Evolutionary conservation across 2,113 vertebrate species (phyloP).

Genomic region (Channa maculata): DNA sequence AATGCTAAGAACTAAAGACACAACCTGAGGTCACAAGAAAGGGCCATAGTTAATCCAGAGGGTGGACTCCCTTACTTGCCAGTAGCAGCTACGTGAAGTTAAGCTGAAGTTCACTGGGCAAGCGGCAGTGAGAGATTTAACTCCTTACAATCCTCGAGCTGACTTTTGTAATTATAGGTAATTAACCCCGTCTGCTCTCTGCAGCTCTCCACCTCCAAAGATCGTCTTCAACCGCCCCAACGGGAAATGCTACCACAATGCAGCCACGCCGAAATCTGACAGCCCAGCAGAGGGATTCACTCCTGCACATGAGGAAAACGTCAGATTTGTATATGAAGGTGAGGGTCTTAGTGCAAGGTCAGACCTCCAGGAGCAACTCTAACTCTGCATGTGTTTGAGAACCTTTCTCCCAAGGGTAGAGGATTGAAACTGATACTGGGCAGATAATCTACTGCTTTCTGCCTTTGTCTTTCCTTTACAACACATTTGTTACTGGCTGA

Average conservation of each 20-base stretch:
- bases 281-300: conserved; percentile 89
- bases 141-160: neutral
- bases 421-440: neutral
- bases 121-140: neutral
- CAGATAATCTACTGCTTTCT: neutral
- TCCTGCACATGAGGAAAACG: conserved; percentile 93
- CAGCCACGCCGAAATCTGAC: conserved; percentile 73
- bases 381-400: neutral
- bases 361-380: neutral
- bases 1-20: no score
- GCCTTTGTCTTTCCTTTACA: neutral
- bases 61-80: neutral
- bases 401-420: neutral
- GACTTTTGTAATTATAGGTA: no score
- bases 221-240: conserved; percentile 94
- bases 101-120: neutral
- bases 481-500: no score
- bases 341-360: conserved; percentile 46
- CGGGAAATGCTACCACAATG: conserved; percentile 86
- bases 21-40: no score
- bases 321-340: conserved; percentile 94
- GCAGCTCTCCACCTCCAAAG: conserved; percentile 85
- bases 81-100: neutral
- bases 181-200: neutral
- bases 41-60: neutral